phyloP scores from a whole-genome alignment of 2,888 invertebrate species.

The Pegoplata infirma region DNA sequence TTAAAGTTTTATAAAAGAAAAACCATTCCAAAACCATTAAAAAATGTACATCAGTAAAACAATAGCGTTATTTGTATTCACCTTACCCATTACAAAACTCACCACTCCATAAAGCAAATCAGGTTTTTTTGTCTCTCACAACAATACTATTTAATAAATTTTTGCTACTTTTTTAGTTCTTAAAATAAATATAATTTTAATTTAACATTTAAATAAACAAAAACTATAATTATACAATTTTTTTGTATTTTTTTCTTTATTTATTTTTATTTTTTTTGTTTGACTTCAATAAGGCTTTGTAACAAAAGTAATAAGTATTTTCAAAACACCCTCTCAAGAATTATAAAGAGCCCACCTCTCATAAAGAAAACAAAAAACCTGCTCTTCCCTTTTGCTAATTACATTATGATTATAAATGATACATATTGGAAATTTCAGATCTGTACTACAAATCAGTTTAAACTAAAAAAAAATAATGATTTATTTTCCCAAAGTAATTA shows the following conservation, averaged over 20 bases:
- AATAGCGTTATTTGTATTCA: conserved; percentile 16
- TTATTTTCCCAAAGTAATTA: too few relatives aligned
- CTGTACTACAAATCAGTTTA: too few relatives aligned
- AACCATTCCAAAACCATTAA: conserved; percentile 49
- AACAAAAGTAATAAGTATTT: not conserved
- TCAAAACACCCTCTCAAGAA: not conserved
- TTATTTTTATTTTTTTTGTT: too few relatives aligned
- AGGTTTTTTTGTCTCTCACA: conserved; percentile 60
- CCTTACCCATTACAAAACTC: conserved; percentile 44
- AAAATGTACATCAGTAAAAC: not conserved
- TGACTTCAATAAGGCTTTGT: not conserved
- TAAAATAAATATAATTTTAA: conserved; percentile 57
- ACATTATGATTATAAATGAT: not conserved
- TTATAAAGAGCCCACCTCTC: conserved; percentile 28
- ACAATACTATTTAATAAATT: conserved; percentile 61
- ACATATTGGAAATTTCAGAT: conserved; percentile 1
- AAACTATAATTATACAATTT: conserved; percentile 47
- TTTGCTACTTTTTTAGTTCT: conserved; percentile 59
- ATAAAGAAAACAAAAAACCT: conserved; percentile 23
- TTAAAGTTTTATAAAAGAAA: conserved; percentile 36
- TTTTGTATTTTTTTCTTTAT: conserved; percentile 37
- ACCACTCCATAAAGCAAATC: conserved; percentile 6
- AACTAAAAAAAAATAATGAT: too few relatives aligned
- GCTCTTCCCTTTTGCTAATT: conserved; percentile 37
- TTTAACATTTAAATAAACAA: conserved; percentile 57